Evolutionary conservation across 37 sponge, comb jelly and placozoan genomes (phyloP), one percentile per base, ranked within the genome.

Genomic region (Lycopodina hypogea): DNA sequence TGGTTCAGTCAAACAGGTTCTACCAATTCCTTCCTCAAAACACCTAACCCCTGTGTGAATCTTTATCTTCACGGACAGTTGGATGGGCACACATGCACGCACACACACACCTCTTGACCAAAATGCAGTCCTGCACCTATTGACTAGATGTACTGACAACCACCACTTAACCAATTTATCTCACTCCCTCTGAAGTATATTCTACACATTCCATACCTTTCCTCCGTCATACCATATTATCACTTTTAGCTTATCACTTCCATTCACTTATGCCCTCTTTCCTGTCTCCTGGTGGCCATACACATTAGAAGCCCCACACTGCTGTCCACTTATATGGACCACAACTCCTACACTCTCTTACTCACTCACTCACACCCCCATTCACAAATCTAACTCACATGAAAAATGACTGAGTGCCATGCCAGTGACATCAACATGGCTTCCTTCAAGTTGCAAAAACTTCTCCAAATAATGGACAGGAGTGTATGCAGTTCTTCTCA

Each of bases 331-430:
- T 24, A 22, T 30, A 48, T 9, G 6, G n/a, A 48, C 34, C 55
- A 53, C 75, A 12, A 53, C 17, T 53, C 55, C 17, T 53, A 14
- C 57, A 69, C 41, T 19, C 33, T 64, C 67, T n/a, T n/a, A 64
- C 55, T 19, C 55, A 53, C 55, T 17, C 55, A 63, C 30, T 12
- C 61, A 19, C 61, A 3, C 4, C 26, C 67, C 8, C 67, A 66
- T 66, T 4, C 4, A 2, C 59, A 57, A n/a, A 65, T 8, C 1
- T 30, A 30, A 34, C 52, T 36, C 28, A 84, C 85, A 71, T 71
- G 78, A n/a, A 71, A 84, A 84, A 33, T 77, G 35, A 1, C 70
- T 64, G 19, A 84, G 78, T 19, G 85, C 78, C 3, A 52, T 58
- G 4, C 35, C 71, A 26, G 56, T 32, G 17, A 33, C 56, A 4